These are phyloP conservation scores for Paralvinella palmiformis DNA, from an alignment of 1,140 invertebrate genomes.

Conservation along the genomic window DNA sequence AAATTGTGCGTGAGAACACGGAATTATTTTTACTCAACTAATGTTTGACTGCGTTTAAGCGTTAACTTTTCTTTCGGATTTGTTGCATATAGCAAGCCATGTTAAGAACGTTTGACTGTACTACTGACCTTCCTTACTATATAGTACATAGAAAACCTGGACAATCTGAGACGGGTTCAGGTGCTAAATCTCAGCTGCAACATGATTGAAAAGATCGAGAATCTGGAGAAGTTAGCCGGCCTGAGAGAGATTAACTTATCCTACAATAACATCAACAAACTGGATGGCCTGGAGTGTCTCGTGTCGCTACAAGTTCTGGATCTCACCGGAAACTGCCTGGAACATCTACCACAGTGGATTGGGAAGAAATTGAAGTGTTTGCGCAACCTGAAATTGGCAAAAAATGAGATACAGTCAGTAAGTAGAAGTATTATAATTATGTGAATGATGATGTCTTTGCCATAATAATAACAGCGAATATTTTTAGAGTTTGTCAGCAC, in stretches of 20 bases:
- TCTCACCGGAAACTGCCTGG: constrained; percentile 38
- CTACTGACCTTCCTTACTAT: too few relatives aligned
- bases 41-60: background rate
- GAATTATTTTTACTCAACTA: background rate
- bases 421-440: background rate
- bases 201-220: constrained; percentile 45
- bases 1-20: too few relatives aligned
- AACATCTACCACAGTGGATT: constrained; percentile 43
- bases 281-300: constrained; percentile 43
- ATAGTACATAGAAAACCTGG: constrained; percentile 48
- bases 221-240: constrained; percentile 37
- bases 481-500: too few relatives aligned
- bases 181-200: constrained; percentile 41
- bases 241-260: constrained; percentile 42
- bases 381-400: constrained; percentile 36
- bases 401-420: constrained; percentile 25
- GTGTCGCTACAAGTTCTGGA: constrained; percentile 37
- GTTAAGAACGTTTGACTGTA: background rate
- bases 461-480: too few relatives aligned
- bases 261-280: constrained; percentile 35
- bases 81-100: background rate
- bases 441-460: background rate
- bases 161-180: constrained; percentile 32
- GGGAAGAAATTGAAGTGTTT: constrained; percentile 38
- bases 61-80: background rate